Evolutionary conservation across 1,140 invertebrate genomes (phyloP).

Genomic region (Nylanderia fulva): DNA sequence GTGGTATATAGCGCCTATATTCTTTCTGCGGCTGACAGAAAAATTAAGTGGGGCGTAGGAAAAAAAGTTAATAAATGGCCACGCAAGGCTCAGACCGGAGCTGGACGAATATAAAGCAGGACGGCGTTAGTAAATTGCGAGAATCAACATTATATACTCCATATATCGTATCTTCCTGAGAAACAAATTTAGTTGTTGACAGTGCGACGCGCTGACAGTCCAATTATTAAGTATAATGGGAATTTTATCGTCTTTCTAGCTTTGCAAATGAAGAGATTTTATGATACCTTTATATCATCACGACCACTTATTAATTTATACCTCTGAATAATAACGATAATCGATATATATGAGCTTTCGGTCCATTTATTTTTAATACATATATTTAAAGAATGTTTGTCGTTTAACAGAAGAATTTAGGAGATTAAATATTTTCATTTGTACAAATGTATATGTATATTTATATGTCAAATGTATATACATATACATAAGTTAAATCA

Average conservation of each 20-base stretch:
- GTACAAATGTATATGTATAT: not conserved
- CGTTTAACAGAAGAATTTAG: not conserved
- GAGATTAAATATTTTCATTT: not conserved
- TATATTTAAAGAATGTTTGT: not conserved
- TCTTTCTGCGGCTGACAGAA: constrained; percentile 57
- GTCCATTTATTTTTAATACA: not conserved
- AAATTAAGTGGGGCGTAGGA: constrained; percentile 58
- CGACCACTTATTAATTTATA: constrained; percentile 11
- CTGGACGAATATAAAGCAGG: constrained; percentile 39
- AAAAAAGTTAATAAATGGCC: constrained; percentile 63
- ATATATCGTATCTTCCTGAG: constrained; percentile 12
- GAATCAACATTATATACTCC: constrained; percentile 25
- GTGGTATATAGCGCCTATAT: constrained; percentile 16
- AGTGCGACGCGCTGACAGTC: constrained; percentile 6
- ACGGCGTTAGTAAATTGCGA: constrained; percentile 53
- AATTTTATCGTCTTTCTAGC: constrained; percentile 38
- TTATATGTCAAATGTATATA: too few species aligned
- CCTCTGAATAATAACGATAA: not conserved
- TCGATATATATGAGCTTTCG: not conserved
- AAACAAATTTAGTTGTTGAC: constrained; percentile 54
- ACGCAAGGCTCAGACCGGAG: constrained; percentile 9
- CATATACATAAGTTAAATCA: not conserved
- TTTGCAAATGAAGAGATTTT: constrained; percentile 26
- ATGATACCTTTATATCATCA: not conserved
- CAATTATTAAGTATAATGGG: constrained; percentile 59